phyloP scores from a whole-genome alignment of 2,113 vertebrate species.

The Neotoma lepida region DNA sequence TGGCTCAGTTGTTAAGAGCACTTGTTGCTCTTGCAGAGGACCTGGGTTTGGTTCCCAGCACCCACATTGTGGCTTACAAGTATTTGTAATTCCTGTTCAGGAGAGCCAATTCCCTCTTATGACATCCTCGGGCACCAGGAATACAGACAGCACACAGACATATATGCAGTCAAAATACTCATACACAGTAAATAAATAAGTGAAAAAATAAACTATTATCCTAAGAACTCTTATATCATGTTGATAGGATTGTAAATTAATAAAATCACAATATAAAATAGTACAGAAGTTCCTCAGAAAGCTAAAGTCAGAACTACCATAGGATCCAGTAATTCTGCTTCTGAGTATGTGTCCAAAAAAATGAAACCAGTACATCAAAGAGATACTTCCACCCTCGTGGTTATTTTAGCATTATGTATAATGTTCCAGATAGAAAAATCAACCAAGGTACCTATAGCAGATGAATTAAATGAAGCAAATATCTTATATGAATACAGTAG shows the following conservation, averaged over 20 bases:
- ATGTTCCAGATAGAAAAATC: background rate
- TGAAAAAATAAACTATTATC: background rate
- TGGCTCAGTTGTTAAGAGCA: background rate
- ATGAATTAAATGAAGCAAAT: conserved; percentile 1
- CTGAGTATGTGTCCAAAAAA: background rate
- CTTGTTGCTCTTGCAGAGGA: background rate
- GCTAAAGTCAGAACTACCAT: background rate
- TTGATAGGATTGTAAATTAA: background rate
- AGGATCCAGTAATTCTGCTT: background rate
- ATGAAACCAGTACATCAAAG: background rate
- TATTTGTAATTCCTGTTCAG: background rate
- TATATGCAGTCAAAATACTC: background rate
- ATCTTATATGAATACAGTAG: background rate
- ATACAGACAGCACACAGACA: background rate
- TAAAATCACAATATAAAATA: background rate
- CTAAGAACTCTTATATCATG: background rate
- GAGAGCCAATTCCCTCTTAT: background rate
- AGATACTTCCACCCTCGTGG: background rate
- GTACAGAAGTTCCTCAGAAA: background rate
- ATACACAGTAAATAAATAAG: too few species aligned
- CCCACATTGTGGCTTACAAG: background rate
- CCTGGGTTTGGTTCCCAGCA: background rate
- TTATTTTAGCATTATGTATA: background rate
- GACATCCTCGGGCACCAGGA: background rate
- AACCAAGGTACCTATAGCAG: background rate